These are phyloP conservation scores for Yponomeuta plumbellus DNA, from an alignment of 2,888 invertebrate genomes.

Conservation along the genomic window DNA sequence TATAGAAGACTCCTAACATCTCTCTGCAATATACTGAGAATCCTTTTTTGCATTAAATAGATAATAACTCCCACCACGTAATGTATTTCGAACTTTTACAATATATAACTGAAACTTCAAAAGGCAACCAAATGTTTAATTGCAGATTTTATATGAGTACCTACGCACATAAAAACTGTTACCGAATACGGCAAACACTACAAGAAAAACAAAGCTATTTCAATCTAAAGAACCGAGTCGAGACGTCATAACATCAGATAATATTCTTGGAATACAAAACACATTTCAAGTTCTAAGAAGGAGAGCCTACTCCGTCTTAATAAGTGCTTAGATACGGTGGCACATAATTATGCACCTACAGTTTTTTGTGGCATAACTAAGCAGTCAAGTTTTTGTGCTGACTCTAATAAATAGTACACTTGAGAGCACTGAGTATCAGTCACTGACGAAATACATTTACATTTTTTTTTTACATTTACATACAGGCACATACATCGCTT, in stretches of 20 bases:
- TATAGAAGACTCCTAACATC: too few species aligned
- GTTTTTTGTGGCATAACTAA: conserved; percentile 22
- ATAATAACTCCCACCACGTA: too few species aligned
- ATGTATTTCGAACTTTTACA: too few species aligned
- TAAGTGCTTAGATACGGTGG: conserved; percentile 23
- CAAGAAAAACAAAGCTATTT: not conserved
- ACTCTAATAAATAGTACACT: conserved; percentile 14
- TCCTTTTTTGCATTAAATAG: too few species aligned
- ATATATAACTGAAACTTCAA: too few species aligned
- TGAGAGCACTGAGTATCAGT: not conserved
- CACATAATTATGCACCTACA: conserved; percentile 30
- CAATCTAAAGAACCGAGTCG: conserved; percentile 15
- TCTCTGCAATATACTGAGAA: too few species aligned
- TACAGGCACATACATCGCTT: too few species aligned
- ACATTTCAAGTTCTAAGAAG: conserved; percentile 35
- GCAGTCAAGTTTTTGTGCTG: conserved; percentile 5
- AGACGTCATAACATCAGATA: conserved; percentile 42
- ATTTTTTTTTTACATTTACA: too few species aligned
- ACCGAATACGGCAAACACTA: not conserved
- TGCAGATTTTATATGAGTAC: too few species aligned
- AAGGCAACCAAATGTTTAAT: too few species aligned
- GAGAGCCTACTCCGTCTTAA: conserved; percentile 32
- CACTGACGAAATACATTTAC: too few species aligned
- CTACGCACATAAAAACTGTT: too few species aligned
- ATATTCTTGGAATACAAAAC: conserved; percentile 40